Percentiles rank a stretch among this genome's conserved stretches.
These are phyloP conservation scores for Enteromius thamalakanensis DNA, from an alignment of 2,797 vertebrate species.

Conservation along the genomic window DNA sequence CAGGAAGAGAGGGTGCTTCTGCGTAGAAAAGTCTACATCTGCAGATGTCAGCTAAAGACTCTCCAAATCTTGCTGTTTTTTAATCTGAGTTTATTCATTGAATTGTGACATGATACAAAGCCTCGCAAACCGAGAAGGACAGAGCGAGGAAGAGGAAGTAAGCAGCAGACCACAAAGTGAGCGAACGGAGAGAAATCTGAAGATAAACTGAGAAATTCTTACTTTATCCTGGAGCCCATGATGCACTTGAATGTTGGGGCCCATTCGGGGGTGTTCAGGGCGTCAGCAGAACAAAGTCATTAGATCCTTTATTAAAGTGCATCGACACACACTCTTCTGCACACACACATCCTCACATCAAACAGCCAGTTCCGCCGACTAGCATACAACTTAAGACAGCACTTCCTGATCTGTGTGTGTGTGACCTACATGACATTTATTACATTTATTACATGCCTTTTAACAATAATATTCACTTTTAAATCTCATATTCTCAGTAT, in stretches of 20 bases:
- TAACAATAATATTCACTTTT: not conserved
- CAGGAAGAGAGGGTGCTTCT: not conserved
- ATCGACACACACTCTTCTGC: slow-evolving; percentile 33
- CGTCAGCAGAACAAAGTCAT: slow-evolving; percentile 45
- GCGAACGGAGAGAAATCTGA: not conserved
- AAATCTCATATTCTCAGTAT: not conserved
- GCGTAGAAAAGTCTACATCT: not conserved
- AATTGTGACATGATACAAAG: not conserved
- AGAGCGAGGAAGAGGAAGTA: slow-evolving; percentile 41
- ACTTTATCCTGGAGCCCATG: slow-evolving; percentile 83
- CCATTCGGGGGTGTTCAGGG: slow-evolving; percentile 65
- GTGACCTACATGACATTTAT: slow-evolving; percentile 58
- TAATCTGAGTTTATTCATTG: not conserved
- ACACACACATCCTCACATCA: slow-evolving; percentile 26
- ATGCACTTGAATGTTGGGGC: slow-evolving; percentile 61
- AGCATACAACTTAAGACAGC: slow-evolving; percentile 64
- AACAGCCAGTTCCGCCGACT: slow-evolving; percentile 45
- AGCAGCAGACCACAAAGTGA: slow-evolving; percentile 23
- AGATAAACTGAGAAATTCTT: slow-evolving; percentile 54
- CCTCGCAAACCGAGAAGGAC: slow-evolving; percentile 8
- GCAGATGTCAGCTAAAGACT: not conserved
- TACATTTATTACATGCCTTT: slow-evolving; percentile 37
- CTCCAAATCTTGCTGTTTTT: not conserved
- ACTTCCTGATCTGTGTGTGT: slow-evolving; percentile 77
- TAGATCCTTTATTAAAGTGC: slow-evolving; percentile 7